Evolutionary conservation across 2,113 vertebrate species (phyloP).

Genomic region (Potamarius usumacintae): DNA sequence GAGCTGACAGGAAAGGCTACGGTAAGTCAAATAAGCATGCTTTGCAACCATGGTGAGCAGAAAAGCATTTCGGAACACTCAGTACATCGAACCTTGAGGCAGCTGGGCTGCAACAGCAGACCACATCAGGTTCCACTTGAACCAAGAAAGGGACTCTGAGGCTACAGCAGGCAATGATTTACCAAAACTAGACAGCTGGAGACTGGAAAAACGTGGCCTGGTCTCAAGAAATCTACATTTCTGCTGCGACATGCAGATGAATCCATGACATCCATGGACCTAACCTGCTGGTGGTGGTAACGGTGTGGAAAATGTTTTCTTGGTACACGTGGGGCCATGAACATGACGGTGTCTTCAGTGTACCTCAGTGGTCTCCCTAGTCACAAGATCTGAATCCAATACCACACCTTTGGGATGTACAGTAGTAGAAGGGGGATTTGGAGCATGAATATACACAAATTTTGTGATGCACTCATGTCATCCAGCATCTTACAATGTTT

Average conservation of each 20-base stretch:
- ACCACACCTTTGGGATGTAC: background rate
- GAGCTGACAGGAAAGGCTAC: background rate
- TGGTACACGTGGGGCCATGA: background rate
- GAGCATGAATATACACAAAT: background rate
- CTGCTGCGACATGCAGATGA: background rate
- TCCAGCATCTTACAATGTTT: no score
- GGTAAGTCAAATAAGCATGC: background rate
- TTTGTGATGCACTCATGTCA: background rate
- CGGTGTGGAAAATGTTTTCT: background rate
- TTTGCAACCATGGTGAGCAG: background rate
- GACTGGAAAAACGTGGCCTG: background rate
- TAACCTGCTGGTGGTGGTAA: background rate
- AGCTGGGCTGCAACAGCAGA: background rate
- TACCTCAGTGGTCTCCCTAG: background rate
- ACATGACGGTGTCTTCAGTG: background rate
- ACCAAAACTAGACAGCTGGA: background rate
- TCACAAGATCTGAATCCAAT: background rate
- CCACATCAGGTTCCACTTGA: no score
- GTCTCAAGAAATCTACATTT: background rate
- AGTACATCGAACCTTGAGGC: background rate
- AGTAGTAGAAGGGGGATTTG: background rate
- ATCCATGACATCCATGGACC: background rate
- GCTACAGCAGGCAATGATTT: background rate
- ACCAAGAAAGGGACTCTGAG: background rate
- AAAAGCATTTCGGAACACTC: background rate